phyloP scores from a whole-genome alignment of 2,797 vertebrate species.

The Alca torda region DNA sequence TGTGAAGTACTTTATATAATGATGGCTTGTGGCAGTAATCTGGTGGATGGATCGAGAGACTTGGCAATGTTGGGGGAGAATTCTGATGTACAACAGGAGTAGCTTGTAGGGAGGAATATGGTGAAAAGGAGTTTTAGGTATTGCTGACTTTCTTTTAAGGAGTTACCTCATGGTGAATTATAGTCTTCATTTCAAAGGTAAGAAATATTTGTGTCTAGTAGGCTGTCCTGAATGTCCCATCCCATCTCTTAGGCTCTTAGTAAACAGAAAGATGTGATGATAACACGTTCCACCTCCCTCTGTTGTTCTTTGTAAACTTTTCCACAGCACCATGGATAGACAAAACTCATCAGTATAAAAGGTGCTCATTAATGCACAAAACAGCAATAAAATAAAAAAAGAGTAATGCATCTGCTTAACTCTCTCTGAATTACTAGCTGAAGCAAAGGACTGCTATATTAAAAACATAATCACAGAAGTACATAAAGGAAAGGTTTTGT shows the following conservation, averaged over 20 bases:
- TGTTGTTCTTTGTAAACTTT: background rate
- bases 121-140: background rate
- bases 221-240: background rate
- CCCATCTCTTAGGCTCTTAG: background rate
- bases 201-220: background rate
- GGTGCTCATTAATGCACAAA: background rate
- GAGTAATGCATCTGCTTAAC: background rate
- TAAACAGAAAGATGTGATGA: too few relatives aligned
- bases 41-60: background rate
- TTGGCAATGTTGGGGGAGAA: background rate
- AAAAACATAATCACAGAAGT: background rate
- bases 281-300: background rate
- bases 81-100: background rate
- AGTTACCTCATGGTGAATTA: background rate
- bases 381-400: background rate
- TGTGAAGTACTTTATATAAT: background rate
- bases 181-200: background rate
- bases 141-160: background rate
- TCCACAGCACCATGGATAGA: background rate
- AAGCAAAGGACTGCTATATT: background rate
- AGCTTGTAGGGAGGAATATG: background rate
- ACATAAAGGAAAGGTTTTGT: background rate
- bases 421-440: background rate
- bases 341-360: background rate
- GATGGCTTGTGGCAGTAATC: background rate